Percentiles rank a stretch among this genome's conserved stretches.
Conservation (phyloP, 2,113 vertebrate genomes). For the Cyanoramphus novaezelandiae region DNA sequence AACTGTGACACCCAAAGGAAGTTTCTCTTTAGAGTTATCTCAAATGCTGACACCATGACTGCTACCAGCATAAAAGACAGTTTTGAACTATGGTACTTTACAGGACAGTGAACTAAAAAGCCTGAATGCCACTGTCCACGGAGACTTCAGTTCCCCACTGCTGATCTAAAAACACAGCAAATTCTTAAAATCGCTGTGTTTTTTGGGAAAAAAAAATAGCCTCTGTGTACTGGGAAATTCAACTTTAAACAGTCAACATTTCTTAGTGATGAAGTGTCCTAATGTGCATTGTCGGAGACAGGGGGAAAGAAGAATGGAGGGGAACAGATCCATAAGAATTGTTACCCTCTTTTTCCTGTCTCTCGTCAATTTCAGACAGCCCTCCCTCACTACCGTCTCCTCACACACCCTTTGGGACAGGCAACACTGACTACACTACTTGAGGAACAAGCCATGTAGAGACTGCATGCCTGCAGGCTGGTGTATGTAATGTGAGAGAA, state of each 20-base stretch:
- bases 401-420: not conserved
- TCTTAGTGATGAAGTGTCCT: not conserved
- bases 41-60: not conserved
- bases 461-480: not conserved
- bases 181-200: not conserved
- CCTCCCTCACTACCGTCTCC: not conserved
- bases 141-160: not conserved
- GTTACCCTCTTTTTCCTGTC: not conserved
- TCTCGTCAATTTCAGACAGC: not conserved
- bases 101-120: not conserved
- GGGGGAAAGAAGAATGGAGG: not conserved
- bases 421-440: not conserved
- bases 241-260: not conserved
- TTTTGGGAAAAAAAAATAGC: not conserved
- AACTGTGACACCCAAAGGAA: not conserved
- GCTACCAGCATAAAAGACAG: not conserved
- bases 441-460: not conserved
- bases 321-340: not conserved
- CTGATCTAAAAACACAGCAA: not conserved
- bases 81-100: not conserved
- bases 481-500: not conserved
- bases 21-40: not conserved
- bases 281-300: too few relatives aligned
- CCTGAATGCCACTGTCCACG: not conserved
- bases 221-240: not conserved